phyloP scores from a whole-genome alignment of 2,797 vertebrate genomes.

The Xenops minutus region DNA sequence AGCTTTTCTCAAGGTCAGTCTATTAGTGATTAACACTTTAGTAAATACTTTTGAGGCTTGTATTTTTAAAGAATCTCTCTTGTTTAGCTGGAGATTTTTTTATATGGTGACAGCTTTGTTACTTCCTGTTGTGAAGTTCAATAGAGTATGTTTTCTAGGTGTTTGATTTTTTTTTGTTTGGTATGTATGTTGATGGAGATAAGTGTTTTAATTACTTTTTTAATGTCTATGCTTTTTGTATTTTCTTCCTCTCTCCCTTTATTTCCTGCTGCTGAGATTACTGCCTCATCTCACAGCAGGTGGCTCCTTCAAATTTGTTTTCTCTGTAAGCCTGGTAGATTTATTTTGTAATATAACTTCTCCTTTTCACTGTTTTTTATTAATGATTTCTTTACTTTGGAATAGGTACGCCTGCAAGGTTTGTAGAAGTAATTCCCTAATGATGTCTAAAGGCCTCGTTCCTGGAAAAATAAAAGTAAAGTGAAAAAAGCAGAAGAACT shows the following conservation, averaged over 20 bases:
- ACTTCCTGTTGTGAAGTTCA: conserved; percentile 73
- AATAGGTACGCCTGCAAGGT: conserved; percentile 35
- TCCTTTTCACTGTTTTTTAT: conserved; percentile 73
- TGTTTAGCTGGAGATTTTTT: conserved; percentile 26
- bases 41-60: conserved; percentile 41
- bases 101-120: conserved; percentile 60
- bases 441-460: neutral
- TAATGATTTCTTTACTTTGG: conserved; percentile 71
- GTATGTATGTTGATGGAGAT: conserved; percentile 80
- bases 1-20: conserved; percentile 47
- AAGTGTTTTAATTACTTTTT: conserved; percentile 87
- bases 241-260: conserved; percentile 74
- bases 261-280: conserved; percentile 81
- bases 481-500: neutral
- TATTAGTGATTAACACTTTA: conserved; percentile 66
- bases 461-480: neutral
- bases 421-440: conserved; percentile 50
- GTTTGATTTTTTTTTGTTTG: conserved; percentile 51
- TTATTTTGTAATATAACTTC: conserved; percentile 78
- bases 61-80: conserved; percentile 50
- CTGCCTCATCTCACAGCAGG: conserved; percentile 82
- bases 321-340: conserved; percentile 73
- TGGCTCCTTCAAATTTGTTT: conserved; percentile 78
- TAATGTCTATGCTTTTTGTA: conserved; percentile 80
- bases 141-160: conserved; percentile 70